Base-by-base conservation (phyloP, 2,888 invertebrate species). In the Mylabris sibirica region DNA sequence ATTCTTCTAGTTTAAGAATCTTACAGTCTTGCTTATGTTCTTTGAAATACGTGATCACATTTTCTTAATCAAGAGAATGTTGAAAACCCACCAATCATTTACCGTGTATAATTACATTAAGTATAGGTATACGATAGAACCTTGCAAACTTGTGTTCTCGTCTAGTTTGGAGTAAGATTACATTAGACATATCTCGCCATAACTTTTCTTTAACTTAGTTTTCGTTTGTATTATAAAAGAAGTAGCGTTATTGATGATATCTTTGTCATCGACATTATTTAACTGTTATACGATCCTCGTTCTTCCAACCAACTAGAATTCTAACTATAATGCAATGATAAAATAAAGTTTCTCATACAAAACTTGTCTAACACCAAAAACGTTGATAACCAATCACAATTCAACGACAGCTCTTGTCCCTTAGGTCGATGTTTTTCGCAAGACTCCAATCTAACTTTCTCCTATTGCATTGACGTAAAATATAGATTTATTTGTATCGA, bases 361-460 rank as follows among this genome's bases (percentile, higher is more conserved):
- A 57, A 73, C 65, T 72, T 68, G 64, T 64, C 68, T 38, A 30
- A 59, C 57, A 53, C 24, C 57, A 5, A 35, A 66, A 65, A 69
- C 67, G 67, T 75, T 71, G 74, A 75, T 75, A 75, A 67, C 74
- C 74, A 75, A 75, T 73, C 72, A 71, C 69, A 75, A 75, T 72
- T 73, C 68, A 41, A 53, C 67, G 70, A 72, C 70, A 69, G 69
- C 72, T 75, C 67, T 61, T 64, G 63, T 70, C 70, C 70, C 70
- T 59, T 59, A 64, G 66, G 69, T 64, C 64, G 67, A 61, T 44
- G 63, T 62, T 65, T 67, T 41, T 26, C 38, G 35, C n/a, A 60
- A 26, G 61, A 64, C 64, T 66, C 62, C 70, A 70, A 70, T 70
- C 70, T 70, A 70, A 70, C 70, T 70, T 69, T 69, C 64, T 61